Conservation (phyloP, 2,113 vertebrate species). For the Thunnus thynnus region DNA sequence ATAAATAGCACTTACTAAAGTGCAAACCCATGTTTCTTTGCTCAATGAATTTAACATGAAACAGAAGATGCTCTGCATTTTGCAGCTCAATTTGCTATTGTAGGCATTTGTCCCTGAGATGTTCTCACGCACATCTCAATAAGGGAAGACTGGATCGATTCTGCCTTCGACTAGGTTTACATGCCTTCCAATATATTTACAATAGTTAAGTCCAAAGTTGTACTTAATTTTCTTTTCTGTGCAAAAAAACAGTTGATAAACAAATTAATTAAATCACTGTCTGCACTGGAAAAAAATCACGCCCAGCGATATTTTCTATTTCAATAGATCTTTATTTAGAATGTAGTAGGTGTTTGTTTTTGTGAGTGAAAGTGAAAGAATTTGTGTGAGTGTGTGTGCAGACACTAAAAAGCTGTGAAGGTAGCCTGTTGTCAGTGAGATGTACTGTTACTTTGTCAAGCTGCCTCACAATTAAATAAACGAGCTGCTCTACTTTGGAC, state of each 20-base stretch:
- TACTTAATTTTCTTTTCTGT: constrained; percentile 24
- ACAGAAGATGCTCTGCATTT: constrained; percentile 38
- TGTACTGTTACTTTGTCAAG: constrained; percentile 61
- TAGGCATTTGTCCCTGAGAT: constrained; percentile 31
- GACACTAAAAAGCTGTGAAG: constrained; percentile 62
- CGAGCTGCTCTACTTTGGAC: constrained; percentile 54
- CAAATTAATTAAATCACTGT: constrained; percentile 35
- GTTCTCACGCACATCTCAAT: constrained; percentile 5
- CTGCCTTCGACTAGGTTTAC: background rate
- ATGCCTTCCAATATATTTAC: constrained; percentile 9
- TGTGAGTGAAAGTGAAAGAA: constrained; percentile 46
- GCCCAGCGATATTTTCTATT: constrained; percentile 56
- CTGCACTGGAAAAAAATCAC: constrained; percentile 43
- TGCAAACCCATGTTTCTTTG: constrained; percentile 60
- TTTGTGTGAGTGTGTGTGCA: constrained; percentile 14
- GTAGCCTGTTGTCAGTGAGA: constrained; percentile 65
- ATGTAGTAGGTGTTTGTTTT: constrained; percentile 53
- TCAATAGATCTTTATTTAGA: constrained; percentile 75
- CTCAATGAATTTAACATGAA: constrained; percentile 56
- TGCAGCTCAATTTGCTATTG: constrained; percentile 14
- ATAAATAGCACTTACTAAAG: constrained; percentile 54
- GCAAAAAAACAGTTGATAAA: constrained; percentile 36
- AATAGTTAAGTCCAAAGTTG: background rate
- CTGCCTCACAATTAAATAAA: constrained; percentile 66
- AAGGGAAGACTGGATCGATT: constrained; percentile 18